Evolutionary conservation across 2,113 vertebrate species (phyloP).

Genomic region (Hirundichthys speculiger): DNA sequence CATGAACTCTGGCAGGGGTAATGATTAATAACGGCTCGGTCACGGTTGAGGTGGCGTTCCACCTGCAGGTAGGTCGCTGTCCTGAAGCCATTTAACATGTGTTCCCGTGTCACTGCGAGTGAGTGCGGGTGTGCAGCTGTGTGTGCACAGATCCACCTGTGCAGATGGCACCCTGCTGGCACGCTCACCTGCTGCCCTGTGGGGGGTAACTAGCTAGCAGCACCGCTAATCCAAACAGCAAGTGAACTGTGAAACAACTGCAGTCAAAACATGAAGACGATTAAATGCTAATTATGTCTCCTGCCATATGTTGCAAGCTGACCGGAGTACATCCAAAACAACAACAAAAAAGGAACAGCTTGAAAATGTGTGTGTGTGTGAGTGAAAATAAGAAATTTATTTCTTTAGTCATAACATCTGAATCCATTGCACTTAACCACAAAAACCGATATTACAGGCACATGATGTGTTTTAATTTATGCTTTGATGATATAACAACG

Average conservation of each 20-base stretch:
- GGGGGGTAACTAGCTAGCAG: conserved; percentile 64
- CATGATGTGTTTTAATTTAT: no score
- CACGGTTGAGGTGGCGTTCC: conserved; percentile 5
- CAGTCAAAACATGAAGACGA: conserved; percentile 79
- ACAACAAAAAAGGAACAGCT: conserved; percentile 37
- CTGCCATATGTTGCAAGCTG: conserved; percentile 74
- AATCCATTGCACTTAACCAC: no score
- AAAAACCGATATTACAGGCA: no score
- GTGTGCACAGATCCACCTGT: conserved; percentile 47
- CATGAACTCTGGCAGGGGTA: background rate
- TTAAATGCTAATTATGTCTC: conserved; percentile 76
- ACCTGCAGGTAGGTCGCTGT: conserved; percentile 14
- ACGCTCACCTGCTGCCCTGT: conserved; percentile 63
- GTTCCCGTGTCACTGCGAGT: conserved; percentile 10
- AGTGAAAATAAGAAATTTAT: conserved; percentile 14
- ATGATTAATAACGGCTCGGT: background rate
- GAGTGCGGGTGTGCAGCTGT: conserved; percentile 15
- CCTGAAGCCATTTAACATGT: conserved; percentile 22
- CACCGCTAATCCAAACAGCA: conserved; percentile 67
- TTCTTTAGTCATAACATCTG: no score
- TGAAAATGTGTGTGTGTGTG: conserved; percentile 47
- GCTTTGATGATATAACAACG: background rate
- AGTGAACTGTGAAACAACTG: conserved; percentile 80
- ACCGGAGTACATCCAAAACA: conserved; percentile 53
- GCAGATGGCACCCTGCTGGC: conserved; percentile 51